Evolutionary conservation across 2,113 vertebrate species (phyloP).

Genomic region (Notechis scutatus): DNA sequence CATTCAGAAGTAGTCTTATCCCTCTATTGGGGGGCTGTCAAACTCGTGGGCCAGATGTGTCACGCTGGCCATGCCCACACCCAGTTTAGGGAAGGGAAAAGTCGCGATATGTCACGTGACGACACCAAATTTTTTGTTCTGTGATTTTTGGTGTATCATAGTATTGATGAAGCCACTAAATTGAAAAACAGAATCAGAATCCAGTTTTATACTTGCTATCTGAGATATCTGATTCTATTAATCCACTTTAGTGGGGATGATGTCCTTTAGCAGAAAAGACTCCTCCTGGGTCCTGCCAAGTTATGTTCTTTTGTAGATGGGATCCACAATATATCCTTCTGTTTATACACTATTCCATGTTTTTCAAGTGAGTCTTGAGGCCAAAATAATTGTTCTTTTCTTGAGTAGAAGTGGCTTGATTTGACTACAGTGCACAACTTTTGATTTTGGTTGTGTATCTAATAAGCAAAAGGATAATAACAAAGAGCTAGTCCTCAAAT

Average conservation of each 20-base stretch:
- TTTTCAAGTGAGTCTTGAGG: not conserved
- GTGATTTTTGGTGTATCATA: not conserved
- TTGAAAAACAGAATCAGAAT: not conserved
- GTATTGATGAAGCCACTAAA: not conserved
- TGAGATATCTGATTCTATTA: not conserved
- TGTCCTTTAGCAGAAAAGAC: not conserved
- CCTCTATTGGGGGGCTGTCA: not conserved
- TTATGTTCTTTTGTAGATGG: not conserved
- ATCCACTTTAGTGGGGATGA: not conserved
- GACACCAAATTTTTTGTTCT: not conserved
- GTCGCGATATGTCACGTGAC: too few species aligned
- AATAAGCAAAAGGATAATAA: not conserved
- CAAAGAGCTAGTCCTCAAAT: not conserved
- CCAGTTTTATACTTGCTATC: not conserved
- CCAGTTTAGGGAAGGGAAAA: too few species aligned
- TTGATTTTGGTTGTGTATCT: not conserved
- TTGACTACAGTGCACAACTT: not conserved
- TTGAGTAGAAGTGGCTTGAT: not conserved
- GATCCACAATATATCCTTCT: not conserved
- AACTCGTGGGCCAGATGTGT: too few species aligned
- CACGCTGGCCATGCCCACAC: too few species aligned
- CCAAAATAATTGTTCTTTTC: not conserved
- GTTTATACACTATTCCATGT: not conserved
- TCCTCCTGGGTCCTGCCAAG: not conserved
- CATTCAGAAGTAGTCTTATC: not conserved